Evolutionary conservation across 30 jellyfish, hydroid and myxozoan genomes (phyloP).

Genomic region (Hydractinia echinata): DNA sequence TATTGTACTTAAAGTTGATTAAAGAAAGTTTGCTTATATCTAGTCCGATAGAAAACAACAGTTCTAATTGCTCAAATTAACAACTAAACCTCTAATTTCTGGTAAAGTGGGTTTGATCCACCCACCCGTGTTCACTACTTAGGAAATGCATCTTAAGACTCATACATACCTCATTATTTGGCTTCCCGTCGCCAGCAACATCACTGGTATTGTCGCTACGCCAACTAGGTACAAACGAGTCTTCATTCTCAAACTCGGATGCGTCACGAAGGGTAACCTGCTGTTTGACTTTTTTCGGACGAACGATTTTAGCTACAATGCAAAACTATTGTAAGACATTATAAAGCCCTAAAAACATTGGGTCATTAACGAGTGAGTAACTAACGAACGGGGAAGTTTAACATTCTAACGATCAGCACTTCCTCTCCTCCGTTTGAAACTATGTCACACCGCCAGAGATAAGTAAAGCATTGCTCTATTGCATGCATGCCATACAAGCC

Average conservation of each 20-base stretch:
- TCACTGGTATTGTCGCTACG: too few relatives aligned
- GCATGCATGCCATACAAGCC: not conserved
- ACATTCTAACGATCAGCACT: not conserved
- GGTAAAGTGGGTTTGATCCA: too few relatives aligned
- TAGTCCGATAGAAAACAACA: too few relatives aligned
- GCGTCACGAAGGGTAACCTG: slow-evolving; percentile 70
- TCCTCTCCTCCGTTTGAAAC: not conserved
- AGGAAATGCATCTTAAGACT: too few relatives aligned
- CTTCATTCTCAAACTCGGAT: slow-evolving; percentile 69
- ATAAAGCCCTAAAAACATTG: not conserved
- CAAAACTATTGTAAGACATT: not conserved
- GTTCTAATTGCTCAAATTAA: too few relatives aligned
- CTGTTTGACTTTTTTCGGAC: slow-evolving; percentile 25
- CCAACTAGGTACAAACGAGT: not conserved
- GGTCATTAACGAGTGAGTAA: not conserved
- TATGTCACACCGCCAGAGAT: not conserved
- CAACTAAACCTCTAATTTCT: too few relatives aligned
- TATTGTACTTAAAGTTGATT: too few relatives aligned
- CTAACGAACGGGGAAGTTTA: not conserved
- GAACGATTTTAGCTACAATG: slow-evolving; percentile 50
- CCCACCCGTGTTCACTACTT: too few relatives aligned
- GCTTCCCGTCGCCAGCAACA: too few relatives aligned
- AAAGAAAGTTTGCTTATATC: too few relatives aligned
- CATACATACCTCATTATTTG: too few relatives aligned
- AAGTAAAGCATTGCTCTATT: not conserved